Evolutionary conservation across 2,888 invertebrate genomes (phyloP), one percentile per base, ranked within the genome.

Genomic region (Cotesia congregata): DNA sequence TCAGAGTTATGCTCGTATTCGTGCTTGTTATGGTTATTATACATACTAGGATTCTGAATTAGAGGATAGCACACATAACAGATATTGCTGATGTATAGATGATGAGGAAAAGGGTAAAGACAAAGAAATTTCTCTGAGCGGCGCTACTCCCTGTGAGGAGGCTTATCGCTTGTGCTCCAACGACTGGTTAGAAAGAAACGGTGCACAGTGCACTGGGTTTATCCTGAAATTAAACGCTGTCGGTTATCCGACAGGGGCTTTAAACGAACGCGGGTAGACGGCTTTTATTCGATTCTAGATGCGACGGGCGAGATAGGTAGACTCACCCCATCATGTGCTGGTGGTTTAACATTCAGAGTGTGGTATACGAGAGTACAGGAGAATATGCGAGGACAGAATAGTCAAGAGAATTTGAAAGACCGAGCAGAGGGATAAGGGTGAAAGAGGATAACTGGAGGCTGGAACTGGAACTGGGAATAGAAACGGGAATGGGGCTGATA

Each of bases 271-370:
- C 68, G 62, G 41, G 72, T 40, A 72, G 65, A 68, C 50, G 70
- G 83, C 81, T 85, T 86, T 86, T 82, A 86, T 86, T 86, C 83
- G 85, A 86, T 87, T 86, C 85, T 83, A 84, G 85, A 87, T 86
- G 84, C 85, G 85, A 86, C 84, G 83, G 82, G 76, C 83, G 84
- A 86, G 86, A 87, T 87, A 86, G 83, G 79, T 72, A 73, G 72
- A 64, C 75, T 74, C 78, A 72, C 68, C 68, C 72, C 38, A 40
- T 67, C 17, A 38, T 59, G 5, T 15, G 62, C 65, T 75, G 62
- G 30, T 38, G 12, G 38, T 70, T 64, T 20, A 50, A 41, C 72
- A 64, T 64, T n/a, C 12, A 64, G 72, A 64, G 69, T 70, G 65
- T 59, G 76, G n/a, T 17, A 39, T 30, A 59, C 40, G 17, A 61